Base-by-base conservation (phyloP, 2,888 invertebrate species). In the Norana najaformis region DNA sequence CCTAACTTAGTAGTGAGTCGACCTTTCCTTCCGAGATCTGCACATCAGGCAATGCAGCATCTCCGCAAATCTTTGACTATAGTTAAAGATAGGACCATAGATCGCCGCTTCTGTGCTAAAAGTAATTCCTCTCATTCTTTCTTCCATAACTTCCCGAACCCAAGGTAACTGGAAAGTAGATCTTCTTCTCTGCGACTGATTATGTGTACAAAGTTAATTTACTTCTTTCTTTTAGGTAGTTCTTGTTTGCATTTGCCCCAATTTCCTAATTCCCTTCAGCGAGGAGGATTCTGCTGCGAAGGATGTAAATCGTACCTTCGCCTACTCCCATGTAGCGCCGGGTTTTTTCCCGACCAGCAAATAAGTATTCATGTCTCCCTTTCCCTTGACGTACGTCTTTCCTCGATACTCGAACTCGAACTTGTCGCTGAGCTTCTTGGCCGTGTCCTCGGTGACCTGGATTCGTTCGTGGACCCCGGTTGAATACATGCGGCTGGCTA, bases 401-500 rank as follows among this genome's bases (percentile, higher is more conserved):
- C 98, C 99, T 6, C 99, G 96, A n/a, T 96, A 97, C 94, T 98
- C 97, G 94, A 99, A 98, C 90, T 97, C 97, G 94, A 97, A 99
- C 93, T 96, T 96, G 34, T 96, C 96, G 69, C 96, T 96, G 69
- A 99, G 95, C 34, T 97, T 96, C 0, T 96, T 92, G 0, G 94
- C 94, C 6, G 94, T 93, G 14, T 93, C 93, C 90, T 95, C 94
- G 11, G 95, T 94, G 53, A 95, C 95, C 89, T 92, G 92, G n/a
- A 92, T 91, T 30, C 88, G 91, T 91, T 97, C 97, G 8, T 97
- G 96, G 20, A 98, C 96, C 0, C 99, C 99, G 0, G 98, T 99
- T 0, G 98, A 97, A 95, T 99, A 99, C 99, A 99, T 99, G 90
- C 99, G 96, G 16, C 98, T 98, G 0, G 99, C 98, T 91, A 99